Base-by-base conservation (phyloP, 2,888 invertebrate species). In the Bellardia pandia region DNA sequence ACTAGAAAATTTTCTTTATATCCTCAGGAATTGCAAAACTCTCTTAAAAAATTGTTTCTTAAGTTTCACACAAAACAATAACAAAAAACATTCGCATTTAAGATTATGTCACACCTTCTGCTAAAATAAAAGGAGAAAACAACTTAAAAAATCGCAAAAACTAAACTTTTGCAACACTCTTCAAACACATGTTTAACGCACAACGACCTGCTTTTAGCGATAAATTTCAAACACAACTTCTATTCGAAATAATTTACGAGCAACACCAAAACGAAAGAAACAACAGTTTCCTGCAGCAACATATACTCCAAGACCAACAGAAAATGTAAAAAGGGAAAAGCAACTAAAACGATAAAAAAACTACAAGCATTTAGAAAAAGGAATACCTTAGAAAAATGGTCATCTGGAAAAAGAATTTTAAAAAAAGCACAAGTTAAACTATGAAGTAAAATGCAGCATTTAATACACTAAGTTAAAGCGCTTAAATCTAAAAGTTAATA, bases 201-300 rank as follows among this genome's bases (percentile, higher is more conserved):
- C 77, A 85, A 74, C 77, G 75, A 80, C 72, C 80, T 84, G 72
- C 72, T 71, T 60, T 66, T 66, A 75, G 58, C 83, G 78, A 85
- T 87, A 87, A 87, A 87, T 87, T 87, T 87, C 51, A 66, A 76
- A 87, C 78, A 56, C 74, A 85, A 79, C 69, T 78, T 75, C 81
- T 85, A 85, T 85, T 87, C 81, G 78, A 87, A 85, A 85, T 85
- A 85, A 87, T 87, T 87, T 85, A 87, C 71, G 87, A 87, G 58
- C 75, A 56, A 45, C 77, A 37, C 51, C 8, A 45, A 76, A 78
- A 6, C 37, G 14, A 51, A 79, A 60, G 53, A 7, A 58, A 16
- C 60, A 74, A 30, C 64, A 42, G 3, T 40, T 68, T 68, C 16
- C 53, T 62, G 13, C 42, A 23, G 13, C 62, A 76, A 72, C 40